Evolutionary conservation across 2,113 vertebrate species (phyloP).

Genomic region (Zingel zingel): DNA sequence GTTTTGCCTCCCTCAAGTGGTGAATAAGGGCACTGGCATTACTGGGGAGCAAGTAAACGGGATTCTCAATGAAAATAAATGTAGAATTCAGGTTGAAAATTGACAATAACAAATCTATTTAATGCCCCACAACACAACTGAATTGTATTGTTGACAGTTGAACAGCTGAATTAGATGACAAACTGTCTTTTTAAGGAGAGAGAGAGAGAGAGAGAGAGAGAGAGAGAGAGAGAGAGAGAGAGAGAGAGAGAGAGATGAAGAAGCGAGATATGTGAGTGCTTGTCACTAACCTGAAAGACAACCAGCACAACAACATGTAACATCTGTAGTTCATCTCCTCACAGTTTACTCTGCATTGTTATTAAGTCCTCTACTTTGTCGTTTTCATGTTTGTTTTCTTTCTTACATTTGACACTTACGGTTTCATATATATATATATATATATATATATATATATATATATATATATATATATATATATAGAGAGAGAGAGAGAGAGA

Average conservation of each 20-base stretch:
- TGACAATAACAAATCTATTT: background rate
- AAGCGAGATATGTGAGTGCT: too few relatives aligned
- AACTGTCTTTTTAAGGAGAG: background rate
- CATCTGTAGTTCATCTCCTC: too few relatives aligned
- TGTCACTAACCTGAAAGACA: too few relatives aligned
- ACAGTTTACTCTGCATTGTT: too few relatives aligned
- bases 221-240: background rate
- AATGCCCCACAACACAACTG: background rate
- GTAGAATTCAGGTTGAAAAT: background rate
- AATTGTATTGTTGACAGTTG: background rate
- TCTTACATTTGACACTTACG: too few relatives aligned
- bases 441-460: too few relatives aligned
- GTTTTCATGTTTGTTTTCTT: too few relatives aligned
- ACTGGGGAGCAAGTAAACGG: background rate
- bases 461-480: too few relatives aligned
- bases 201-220: background rate
- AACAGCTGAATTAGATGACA: background rate
- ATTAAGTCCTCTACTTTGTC: too few relatives aligned
- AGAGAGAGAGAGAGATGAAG: background rate
- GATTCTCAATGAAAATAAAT: background rate
- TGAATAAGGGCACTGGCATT: conserved; percentile 18
- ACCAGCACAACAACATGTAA: too few relatives aligned
- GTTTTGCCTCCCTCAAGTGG: conserved; percentile 74
- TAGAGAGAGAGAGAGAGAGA: background rate
- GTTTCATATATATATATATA: too few relatives aligned